Evolutionary conservation across 2,113 vertebrate species (phyloP).

Genomic region (Ammodytes marinus): DNA sequence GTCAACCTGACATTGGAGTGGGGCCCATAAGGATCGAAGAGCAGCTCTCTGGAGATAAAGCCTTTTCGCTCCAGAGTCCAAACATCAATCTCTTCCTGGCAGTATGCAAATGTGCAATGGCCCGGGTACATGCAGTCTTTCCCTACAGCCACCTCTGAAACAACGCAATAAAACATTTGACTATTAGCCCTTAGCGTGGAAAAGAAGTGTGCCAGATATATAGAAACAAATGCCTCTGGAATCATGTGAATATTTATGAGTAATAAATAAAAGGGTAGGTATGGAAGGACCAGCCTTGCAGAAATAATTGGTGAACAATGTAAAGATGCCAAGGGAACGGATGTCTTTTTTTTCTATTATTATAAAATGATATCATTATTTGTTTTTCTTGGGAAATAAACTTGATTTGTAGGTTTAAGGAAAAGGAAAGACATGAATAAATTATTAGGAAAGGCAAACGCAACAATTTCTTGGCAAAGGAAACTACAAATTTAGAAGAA

Average conservation of each 20-base stretch:
- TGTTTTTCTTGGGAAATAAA: not conserved
- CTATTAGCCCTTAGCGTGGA: not conserved
- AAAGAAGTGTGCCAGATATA: not conserved
- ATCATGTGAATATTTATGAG: not conserved
- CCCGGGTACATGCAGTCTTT: constrained; percentile 94
- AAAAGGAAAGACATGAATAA: not conserved
- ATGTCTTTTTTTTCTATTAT: not conserved
- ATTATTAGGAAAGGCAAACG: not conserved
- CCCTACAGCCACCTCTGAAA: constrained; percentile 92
- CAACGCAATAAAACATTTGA: constrained; percentile 9
- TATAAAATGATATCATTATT: not conserved
- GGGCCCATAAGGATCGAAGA: constrained; percentile 90
- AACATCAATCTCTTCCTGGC: constrained; percentile 98
- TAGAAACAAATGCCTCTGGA: not conserved
- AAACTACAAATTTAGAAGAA: not conserved
- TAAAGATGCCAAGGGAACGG: not conserved
- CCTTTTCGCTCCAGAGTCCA: constrained; percentile 97
- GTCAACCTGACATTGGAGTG: constrained; percentile 88
- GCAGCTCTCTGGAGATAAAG: constrained; percentile 92
- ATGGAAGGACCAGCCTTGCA: not conserved
- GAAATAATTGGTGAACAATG: not conserved
- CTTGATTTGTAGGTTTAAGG: not conserved
- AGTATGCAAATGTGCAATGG: constrained; percentile 97
- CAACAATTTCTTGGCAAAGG: not conserved
- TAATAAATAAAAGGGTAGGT: not conserved